Conservation (phyloP, 2,113 vertebrate species). For the Motacilla tschutschensis region DNA sequence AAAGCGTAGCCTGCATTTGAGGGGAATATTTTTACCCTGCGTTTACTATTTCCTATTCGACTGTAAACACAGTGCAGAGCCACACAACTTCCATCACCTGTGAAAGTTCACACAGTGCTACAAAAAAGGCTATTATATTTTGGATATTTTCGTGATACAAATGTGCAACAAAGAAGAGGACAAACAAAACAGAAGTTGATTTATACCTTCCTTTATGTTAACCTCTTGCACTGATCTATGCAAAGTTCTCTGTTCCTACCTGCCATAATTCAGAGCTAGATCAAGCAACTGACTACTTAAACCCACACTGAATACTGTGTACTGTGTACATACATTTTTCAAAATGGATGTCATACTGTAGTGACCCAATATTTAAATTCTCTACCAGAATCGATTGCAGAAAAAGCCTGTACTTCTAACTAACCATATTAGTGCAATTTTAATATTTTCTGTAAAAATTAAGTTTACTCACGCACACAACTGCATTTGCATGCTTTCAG, state of each 20-base stretch:
- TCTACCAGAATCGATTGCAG: neutral
- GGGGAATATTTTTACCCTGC: neutral
- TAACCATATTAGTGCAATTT: neutral
- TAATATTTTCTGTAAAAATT: neutral
- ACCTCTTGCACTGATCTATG: neutral
- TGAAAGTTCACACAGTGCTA: neutral
- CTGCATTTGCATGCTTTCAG: neutral
- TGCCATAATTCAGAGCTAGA: neutral
- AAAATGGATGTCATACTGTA: neutral
- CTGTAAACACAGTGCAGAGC: neutral
- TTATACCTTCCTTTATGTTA: neutral
- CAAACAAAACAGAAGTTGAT: neutral
- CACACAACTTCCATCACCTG: neutral
- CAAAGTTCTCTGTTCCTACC: neutral
- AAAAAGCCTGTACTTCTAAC: neutral
- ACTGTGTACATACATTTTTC: too few relatives aligned
- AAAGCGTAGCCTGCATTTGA: accelerated
- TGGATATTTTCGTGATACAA: neutral
- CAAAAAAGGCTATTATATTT: neutral
- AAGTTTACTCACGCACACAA: neutral
- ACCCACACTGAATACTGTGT: accelerated
- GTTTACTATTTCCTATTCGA: neutral
- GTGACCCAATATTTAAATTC: neutral
- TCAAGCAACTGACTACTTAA: neutral
- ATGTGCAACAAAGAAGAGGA: neutral